These are phyloP conservation scores for Microhierax caerulescens DNA, from an alignment of 2,797 vertebrate genomes.

Conservation along the genomic window DNA sequence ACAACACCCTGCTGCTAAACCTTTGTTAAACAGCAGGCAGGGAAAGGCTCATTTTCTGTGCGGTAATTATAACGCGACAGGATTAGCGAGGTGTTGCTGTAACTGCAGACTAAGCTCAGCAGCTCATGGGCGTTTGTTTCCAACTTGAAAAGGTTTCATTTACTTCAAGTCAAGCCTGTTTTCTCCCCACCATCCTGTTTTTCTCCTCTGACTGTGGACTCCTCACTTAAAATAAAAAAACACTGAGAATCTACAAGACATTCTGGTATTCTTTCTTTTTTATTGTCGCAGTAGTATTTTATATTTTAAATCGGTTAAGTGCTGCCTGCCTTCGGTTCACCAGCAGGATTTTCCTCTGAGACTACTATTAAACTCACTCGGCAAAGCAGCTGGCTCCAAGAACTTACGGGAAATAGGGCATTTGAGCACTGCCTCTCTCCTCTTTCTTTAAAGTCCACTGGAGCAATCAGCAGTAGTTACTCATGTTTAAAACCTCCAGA, in stretches of 20 bases:
- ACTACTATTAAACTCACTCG: background rate
- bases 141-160: background rate
- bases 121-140: background rate
- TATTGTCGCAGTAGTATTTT: background rate
- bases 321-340: background rate
- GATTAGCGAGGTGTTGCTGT: background rate
- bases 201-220: background rate
- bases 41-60: background rate
- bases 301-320: background rate
- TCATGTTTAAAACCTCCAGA: background rate
- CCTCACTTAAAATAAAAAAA: background rate
- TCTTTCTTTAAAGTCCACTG: background rate
- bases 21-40: background rate
- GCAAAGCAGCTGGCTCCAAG: background rate
- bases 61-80: accelerated
- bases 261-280: background rate
- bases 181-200: background rate
- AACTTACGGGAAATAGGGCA: background rate
- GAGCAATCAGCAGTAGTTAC: background rate
- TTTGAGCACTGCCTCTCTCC: background rate
- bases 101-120: background rate
- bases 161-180: background rate
- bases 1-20: background rate
- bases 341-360: background rate
- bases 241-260: background rate